Evolutionary conservation across 2,113 vertebrate species (phyloP), one percentile per base, ranked within the genome.

Genomic region (Colinus virginianus): DNA sequence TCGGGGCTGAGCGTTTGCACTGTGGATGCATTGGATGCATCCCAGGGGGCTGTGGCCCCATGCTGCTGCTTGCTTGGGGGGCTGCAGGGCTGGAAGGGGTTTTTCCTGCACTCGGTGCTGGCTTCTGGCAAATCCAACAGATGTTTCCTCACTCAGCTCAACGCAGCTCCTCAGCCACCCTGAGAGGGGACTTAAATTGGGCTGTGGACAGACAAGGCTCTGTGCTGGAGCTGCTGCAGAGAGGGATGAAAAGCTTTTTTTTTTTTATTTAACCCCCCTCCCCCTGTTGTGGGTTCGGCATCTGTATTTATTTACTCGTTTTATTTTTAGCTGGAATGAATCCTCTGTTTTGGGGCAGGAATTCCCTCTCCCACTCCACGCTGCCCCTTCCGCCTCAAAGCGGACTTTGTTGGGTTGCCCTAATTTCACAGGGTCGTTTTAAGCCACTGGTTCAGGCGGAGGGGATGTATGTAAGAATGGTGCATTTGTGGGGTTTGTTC

Each of bases 101-200:
- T 62, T 92, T 94, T 49, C 77, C 87, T 40, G 90, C 69, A 88
- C 86, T 94, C 90, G 17, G 42, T 79, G 95, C 95, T 96, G 90
- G 87, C 89, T 72, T 76, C 53, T 0, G 3, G 93, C 68, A 90
- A 95, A 70, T 79, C 93, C 95, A 79, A 85, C 96, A 96, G 96
- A 94, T 94, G 94, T 95, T 97, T 96, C 94, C 96, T 94, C 68
- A 1, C 88, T 94, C 74, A 87, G 87, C 63, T 75, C 78, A 21
- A 82, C 61, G 4, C 36, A 82, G 93, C 92, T 96, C 87, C 94
- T 94, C 94, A 2, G 59, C 84, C 90, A 40, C 91, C 95, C 96
- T 96, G 28, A 84, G 94, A 87, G 96, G 83, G 80, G 86, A 62
- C 96, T 96, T 67, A 70, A 87, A 87, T 61, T 3, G 63, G 88